Conservation (phyloP, 1,140 invertebrate species). For the Drosophila saltans region DNA sequence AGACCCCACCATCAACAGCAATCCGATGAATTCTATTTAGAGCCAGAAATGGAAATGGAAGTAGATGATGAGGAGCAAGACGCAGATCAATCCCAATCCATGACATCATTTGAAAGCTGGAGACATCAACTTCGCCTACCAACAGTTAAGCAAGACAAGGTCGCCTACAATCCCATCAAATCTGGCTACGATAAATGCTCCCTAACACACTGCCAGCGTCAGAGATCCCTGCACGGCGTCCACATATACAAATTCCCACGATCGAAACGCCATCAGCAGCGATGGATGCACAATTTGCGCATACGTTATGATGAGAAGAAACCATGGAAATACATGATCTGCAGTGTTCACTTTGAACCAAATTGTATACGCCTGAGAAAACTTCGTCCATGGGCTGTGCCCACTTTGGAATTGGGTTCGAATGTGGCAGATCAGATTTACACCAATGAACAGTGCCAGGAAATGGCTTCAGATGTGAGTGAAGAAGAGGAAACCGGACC, state of each 20-base stretch:
- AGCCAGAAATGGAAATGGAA: constrained; percentile 12
- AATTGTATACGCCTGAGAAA: constrained; percentile 59
- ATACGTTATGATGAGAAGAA: constrained; percentile 62
- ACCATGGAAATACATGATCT: constrained; percentile 73
- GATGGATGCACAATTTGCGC: constrained; percentile 68
- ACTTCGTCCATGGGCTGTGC: constrained; percentile 64
- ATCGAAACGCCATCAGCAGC: constrained; percentile 53
- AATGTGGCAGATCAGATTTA: constrained; percentile 58
- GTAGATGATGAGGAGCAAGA: constrained; percentile 31
- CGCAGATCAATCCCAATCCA: constrained; percentile 3
- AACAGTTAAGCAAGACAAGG: constrained; percentile 42
- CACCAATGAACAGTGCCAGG: constrained; percentile 56
- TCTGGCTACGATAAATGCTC: constrained; percentile 72
- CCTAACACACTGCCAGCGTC: constrained; percentile 63
- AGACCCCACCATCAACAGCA: background rate
- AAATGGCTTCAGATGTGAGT: constrained; percentile 35
- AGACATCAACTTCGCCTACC: constrained; percentile 28
- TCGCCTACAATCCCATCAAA: constrained; percentile 53
- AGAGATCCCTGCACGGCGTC: constrained; percentile 58
- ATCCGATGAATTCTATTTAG: background rate
- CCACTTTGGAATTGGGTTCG: constrained; percentile 61
- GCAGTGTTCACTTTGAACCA: constrained; percentile 68
- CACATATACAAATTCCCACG: constrained; percentile 70
- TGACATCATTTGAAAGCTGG: constrained; percentile 30
- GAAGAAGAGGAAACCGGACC: constrained; percentile 39